A percentile compares a stretch with the other conserved stretches of the same genome.
These are phyloP conservation scores for Albula glossodonta DNA, from an alignment of 2,113 vertebrate species.

Conservation along the genomic window DNA sequence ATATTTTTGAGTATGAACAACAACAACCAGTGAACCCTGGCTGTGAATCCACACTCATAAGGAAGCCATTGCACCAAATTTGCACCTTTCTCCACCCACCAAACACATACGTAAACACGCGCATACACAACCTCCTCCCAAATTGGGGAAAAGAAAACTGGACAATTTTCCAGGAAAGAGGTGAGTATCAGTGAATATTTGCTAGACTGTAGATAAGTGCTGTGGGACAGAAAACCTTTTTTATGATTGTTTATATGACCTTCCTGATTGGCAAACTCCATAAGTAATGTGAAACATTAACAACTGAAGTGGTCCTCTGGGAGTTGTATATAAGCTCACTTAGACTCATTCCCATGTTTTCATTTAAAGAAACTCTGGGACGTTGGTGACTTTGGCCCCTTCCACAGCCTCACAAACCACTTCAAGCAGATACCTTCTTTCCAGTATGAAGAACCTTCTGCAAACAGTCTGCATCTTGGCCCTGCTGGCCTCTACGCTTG, in stretches of 20 bases:
- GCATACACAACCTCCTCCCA: too few relatives aligned
- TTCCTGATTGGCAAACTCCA: background rate
- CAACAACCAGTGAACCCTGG: too few relatives aligned
- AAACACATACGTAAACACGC: too few relatives aligned
- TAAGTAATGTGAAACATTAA: background rate
- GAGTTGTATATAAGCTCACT: background rate
- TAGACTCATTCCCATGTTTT: background rate
- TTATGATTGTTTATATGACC: too few relatives aligned
- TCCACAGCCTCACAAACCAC: background rate
- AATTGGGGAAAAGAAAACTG: too few relatives aligned
- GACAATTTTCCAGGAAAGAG: too few relatives aligned
- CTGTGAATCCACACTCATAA: too few relatives aligned
- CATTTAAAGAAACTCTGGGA: background rate
- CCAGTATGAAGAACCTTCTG: slow-evolving; percentile 42
- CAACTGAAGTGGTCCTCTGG: background rate
- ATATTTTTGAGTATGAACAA: too few relatives aligned
- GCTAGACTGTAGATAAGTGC: background rate
- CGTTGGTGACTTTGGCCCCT: background rate
- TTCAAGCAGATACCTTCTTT: background rate
- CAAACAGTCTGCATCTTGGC: slow-evolving; percentile 30
- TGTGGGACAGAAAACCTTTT: too few relatives aligned
- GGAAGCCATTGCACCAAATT: too few relatives aligned
- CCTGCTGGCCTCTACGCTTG: slow-evolving; percentile 32
- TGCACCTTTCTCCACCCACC: too few relatives aligned
- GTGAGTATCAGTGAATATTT: background rate